Evolutionary conservation across 2,888 invertebrate genomes (phyloP).

Genomic region (Agelastica alni): DNA sequence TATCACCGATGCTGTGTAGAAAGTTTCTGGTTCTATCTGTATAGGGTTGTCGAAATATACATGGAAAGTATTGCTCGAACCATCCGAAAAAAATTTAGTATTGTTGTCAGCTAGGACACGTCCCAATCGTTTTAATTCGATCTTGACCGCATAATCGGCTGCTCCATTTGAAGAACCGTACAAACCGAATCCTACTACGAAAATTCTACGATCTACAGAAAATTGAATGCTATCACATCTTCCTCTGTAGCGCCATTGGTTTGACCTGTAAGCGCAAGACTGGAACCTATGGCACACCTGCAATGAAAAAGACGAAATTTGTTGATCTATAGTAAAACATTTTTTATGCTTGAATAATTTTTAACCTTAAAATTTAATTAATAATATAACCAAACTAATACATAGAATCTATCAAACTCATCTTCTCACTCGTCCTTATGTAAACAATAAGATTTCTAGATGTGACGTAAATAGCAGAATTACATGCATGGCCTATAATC

Average conservation of each 20-base stretch:
- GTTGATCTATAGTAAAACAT: too few species aligned
- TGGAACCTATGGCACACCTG: slow-evolving; percentile 94
- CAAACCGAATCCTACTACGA: slow-evolving; percentile 92
- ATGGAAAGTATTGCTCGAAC: slow-evolving; percentile 94
- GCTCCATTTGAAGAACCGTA: slow-evolving; percentile 97
- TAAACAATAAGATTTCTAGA: too few species aligned
- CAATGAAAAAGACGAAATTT: too few species aligned
- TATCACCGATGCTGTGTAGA: slow-evolving; percentile 77
- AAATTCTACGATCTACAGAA: slow-evolving; percentile 92
- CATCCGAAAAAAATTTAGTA: slow-evolving; percentile 94
- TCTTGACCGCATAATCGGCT: slow-evolving; percentile 92
- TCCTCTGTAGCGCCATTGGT: slow-evolving; percentile 96
- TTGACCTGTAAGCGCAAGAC: slow-evolving; percentile 94
- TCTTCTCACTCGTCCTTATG: too few species aligned
- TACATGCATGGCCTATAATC: too few species aligned
- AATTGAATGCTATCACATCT: slow-evolving; percentile 97
- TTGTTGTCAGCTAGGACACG: slow-evolving; percentile 87
- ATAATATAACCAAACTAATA: background rate
- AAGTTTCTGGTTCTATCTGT: slow-evolving; percentile 26
- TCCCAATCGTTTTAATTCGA: slow-evolving; percentile 89
- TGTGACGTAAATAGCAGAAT: too few species aligned
- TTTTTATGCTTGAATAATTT: too few species aligned
- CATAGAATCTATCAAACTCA: too few species aligned
- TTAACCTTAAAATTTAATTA: slow-evolving; percentile 42
- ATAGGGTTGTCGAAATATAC: slow-evolving; percentile 83